Base-by-base conservation (phyloP, 1,140 invertebrate species). In the Microplitis demolitor region DNA sequence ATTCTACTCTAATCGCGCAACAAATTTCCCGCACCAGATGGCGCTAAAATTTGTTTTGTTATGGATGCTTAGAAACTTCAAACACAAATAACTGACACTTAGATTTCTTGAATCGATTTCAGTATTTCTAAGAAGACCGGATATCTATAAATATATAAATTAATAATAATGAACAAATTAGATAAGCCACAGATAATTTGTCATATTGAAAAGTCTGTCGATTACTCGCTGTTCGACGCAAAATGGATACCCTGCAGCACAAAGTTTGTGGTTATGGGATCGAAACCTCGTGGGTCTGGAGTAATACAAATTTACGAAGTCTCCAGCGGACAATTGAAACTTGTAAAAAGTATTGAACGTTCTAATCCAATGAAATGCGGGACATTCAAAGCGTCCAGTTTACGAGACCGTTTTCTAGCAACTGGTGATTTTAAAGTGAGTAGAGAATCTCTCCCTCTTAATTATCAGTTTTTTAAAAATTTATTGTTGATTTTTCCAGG, bases 201-300 rank as follows among this genome's bases (percentile, higher is more conserved):
- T 70, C 95, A 98, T 82, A 89, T 93, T 14, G 93, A 98, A 81
- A 94, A 96, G 84, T 88, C 91, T 37, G 80, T 97, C 1, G 92
- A 94, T 82, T 97, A 94, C 87, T 95, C 95, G 4, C 81, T 97
- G 14, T 97, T 96, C 84, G 96, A 98, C 81, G 90, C 92, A n/a
- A 96, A 95, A 88, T 98, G 97, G 97, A 93, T 99, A 79, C 97
- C 97, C 1, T 93, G 92, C 77, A 96, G 95, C 8, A 93, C 97
- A 0, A 97, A 97, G 86, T 96, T 98, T 85, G 91, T 97, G 69
- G 90, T 93, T 34, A 87, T 98, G 50, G 97, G 97, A n/a, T 94
- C 91, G 58, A 89, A 93, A 82, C 91, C 96, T 1, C 92, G 92
- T 80, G 94, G 94, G 63, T 93, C 91, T 45, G 97, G 97, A 0